phyloP scores from a whole-genome alignment of 2,797 vertebrate genomes.

The Astyanax mexicanus region DNA sequence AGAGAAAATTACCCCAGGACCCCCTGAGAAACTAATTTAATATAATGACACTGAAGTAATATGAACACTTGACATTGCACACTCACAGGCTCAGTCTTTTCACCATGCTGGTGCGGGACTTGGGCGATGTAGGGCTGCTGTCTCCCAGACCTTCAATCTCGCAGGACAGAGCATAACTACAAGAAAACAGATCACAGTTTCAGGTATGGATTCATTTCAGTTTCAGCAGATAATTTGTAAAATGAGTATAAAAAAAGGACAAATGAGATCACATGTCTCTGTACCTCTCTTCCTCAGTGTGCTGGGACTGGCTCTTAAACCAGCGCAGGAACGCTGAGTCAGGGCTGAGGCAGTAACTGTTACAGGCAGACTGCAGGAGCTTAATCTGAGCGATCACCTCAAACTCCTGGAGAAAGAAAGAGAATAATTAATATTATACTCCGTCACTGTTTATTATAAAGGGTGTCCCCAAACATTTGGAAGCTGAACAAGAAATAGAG shows the following conservation, averaged over 20 bases:
- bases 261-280: constrained; percentile 5
- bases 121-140: constrained; percentile 85
- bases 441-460: too few relatives aligned
- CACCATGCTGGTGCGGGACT: constrained; percentile 93
- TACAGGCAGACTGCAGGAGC: constrained; percentile 93
- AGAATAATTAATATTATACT: neutral
- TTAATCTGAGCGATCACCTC: constrained; percentile 96
- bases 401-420: constrained; percentile 83
- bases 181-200: constrained; percentile 45
- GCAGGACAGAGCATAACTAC: constrained; percentile 87
- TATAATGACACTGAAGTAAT: too few relatives aligned
- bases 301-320: constrained; percentile 85
- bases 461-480: too few relatives aligned
- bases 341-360: constrained; percentile 89
- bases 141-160: constrained; percentile 88
- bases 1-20: too few relatives aligned
- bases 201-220: neutral
- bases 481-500: neutral
- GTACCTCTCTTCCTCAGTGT: constrained; percentile 92
- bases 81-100: constrained; percentile 97
- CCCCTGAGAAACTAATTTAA: too few relatives aligned
- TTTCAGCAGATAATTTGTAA: too few relatives aligned
- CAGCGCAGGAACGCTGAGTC: constrained; percentile 87
- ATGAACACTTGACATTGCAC: neutral
- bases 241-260: neutral